These are phyloP conservation scores for Idaea dimidiata DNA, from an alignment of 2,888 invertebrate genomes.

Conservation along the genomic window DNA sequence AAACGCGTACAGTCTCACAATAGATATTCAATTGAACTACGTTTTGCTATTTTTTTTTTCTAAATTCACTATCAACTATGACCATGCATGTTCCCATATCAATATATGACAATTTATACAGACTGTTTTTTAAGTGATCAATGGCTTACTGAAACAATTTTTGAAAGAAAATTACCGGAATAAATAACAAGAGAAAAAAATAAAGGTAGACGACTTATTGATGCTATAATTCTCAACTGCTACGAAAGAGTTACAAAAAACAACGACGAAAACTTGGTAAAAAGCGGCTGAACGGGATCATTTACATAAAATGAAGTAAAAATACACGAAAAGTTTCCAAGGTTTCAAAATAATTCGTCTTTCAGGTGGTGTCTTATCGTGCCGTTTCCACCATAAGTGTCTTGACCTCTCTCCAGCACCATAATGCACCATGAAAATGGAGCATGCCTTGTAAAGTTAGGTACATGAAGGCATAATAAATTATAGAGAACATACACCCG, in stretches of 20 bases:
- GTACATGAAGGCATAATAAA: background rate
- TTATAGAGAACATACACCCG: background rate
- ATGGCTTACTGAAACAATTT: background rate
- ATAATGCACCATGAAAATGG: background rate
- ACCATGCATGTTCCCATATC: background rate
- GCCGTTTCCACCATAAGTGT: background rate
- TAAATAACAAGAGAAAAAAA: background rate
- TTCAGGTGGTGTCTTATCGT: background rate
- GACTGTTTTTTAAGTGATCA: too few relatives aligned
- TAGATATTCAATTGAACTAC: constrained; percentile 19
- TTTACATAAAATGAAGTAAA: background rate
- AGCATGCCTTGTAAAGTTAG: background rate
- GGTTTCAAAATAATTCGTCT: background rate
- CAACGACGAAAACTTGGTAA: background rate
- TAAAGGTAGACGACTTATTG: background rate
- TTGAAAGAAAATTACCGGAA: background rate
- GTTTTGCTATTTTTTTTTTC: constrained; percentile 25
- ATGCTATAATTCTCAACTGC: background rate
- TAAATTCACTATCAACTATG: background rate
- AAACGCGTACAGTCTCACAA: constrained; percentile 18
- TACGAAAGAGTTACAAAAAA: background rate
- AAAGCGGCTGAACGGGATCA: background rate
- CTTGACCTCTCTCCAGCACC: background rate
- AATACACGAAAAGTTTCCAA: background rate
- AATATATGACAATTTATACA: too few relatives aligned